Percentiles rank a stretch among this genome's conserved stretches.
Evolutionary conservation across 37 sponge, comb jelly and placozoan genomes (phyloP).

Genomic region (Tethya wilhelma): DNA sequence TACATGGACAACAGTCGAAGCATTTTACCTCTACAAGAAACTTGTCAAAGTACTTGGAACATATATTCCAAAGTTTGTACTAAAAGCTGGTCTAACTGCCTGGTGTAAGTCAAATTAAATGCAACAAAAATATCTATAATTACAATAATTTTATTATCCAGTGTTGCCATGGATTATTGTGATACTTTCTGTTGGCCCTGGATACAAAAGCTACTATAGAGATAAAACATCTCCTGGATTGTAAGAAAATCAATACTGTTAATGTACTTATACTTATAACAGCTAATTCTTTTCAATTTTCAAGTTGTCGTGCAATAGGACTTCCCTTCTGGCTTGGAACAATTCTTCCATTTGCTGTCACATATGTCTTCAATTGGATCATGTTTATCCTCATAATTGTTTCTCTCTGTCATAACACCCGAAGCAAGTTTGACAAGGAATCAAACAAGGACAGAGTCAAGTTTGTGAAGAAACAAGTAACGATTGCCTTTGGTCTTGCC

Average conservation of each 20-base stretch:
- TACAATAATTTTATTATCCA: background rate
- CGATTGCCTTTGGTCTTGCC: no score
- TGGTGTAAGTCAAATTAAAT: conserved; percentile 18
- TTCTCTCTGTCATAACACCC: no score
- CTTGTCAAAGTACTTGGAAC: background rate
- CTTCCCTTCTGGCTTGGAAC: conserved; percentile 11
- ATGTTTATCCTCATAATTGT: no score
- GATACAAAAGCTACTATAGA: conserved; percentile 3
- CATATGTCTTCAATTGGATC: conserved; percentile 27
- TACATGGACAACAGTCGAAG: conserved; percentile 6
- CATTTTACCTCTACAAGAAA: no score
- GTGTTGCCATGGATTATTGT: conserved; percentile 23
- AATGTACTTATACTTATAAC: background rate
- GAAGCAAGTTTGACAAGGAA: no score
- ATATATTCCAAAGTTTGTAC: background rate
- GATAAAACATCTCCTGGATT: background rate
- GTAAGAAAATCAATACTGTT: background rate
- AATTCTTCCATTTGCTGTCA: background rate
- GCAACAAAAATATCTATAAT: background rate
- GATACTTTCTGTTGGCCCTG: conserved; percentile 2
- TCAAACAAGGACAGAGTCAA: no score
- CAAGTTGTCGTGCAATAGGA: conserved; percentile 15
- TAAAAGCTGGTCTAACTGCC: background rate
- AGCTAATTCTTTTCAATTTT: background rate
- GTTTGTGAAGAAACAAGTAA: no score